phyloP scores from a whole-genome alignment of 2,113 vertebrate species.

The Agelaius phoeniceus region DNA sequence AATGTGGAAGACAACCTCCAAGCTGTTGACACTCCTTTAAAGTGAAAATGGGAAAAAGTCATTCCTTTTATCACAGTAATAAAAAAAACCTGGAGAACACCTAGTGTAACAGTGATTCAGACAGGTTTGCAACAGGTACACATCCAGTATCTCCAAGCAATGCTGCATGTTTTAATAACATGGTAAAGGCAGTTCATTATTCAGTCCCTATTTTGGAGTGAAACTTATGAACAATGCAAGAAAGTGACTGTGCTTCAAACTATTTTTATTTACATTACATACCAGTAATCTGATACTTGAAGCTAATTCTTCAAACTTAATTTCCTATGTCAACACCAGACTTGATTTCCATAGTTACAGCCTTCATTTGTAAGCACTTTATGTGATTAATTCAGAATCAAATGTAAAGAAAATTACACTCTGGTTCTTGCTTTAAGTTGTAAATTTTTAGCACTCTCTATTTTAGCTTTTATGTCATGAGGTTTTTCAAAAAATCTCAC shows the following conservation, averaged over 20 bases:
- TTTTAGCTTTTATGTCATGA: slow-evolving; percentile 78
- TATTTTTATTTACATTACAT: slow-evolving; percentile 52
- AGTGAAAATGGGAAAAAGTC: neutral
- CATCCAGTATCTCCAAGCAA: slow-evolving; percentile 5
- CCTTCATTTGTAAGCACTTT: slow-evolving; percentile 34
- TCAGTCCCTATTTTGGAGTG: neutral
- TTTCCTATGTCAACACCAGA: slow-evolving; percentile 35
- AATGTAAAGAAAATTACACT: slow-evolving; percentile 49
- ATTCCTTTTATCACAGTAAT: slow-evolving; percentile 2
- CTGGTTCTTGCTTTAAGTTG: slow-evolving; percentile 83
- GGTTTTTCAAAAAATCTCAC: slow-evolving; percentile 92
- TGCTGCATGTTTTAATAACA: neutral
- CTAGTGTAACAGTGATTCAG: neutral
- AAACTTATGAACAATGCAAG: slow-evolving; percentile 54
- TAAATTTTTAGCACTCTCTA: slow-evolving; percentile 79
- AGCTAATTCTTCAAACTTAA: slow-evolving; percentile 27
- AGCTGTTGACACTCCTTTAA: neutral
- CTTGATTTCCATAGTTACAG: neutral
- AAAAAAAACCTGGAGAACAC: neutral
- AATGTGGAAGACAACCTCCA: neutral
- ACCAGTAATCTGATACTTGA: slow-evolving; percentile 33
- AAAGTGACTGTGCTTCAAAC: slow-evolving; percentile 66
- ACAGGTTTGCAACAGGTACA: slow-evolving; percentile 5
- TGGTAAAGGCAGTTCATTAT: neutral
- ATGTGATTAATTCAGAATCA: neutral